Evolutionary conservation across 2,113 vertebrate species (phyloP).

Genomic region (Mastomys natalensis): DNA sequence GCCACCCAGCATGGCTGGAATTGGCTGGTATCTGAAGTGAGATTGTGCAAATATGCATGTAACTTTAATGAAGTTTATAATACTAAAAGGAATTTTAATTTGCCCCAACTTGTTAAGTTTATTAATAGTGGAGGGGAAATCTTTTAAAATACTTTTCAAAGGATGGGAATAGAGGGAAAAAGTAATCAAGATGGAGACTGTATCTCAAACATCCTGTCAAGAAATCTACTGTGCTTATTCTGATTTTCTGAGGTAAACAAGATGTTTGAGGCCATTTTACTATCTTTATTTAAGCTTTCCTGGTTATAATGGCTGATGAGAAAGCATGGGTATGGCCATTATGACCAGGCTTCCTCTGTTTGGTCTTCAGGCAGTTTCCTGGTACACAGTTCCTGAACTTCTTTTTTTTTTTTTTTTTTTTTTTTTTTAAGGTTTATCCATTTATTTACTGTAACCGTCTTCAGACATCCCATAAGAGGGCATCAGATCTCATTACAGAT

Average conservation of each 20-base stretch:
- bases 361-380: background rate
- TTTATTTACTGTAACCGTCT: too few species aligned
- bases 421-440: too few species aligned
- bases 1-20: background rate
- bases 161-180: rapidly evolving
- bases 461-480: too few species aligned
- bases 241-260: background rate
- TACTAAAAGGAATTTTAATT: background rate
- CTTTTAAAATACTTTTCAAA: slow-evolving; percentile 20
- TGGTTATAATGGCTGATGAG: background rate
- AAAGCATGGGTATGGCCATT: too few species aligned
- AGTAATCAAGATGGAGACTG: background rate
- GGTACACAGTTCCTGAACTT: background rate
- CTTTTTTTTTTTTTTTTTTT: too few species aligned
- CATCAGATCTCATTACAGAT: too few species aligned
- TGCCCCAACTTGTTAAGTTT: background rate
- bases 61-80: slow-evolving; percentile 32
- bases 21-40: slow-evolving; percentile 18
- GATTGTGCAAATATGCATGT: background rate
- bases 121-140: background rate
- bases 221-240: background rate
- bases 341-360: background rate
- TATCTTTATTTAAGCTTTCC: background rate
- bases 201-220: background rate
- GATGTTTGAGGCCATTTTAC: background rate